These are phyloP conservation scores for Drosophila littoralis DNA, from an alignment of 1,140 invertebrate species.

Conservation along the genomic window DNA sequence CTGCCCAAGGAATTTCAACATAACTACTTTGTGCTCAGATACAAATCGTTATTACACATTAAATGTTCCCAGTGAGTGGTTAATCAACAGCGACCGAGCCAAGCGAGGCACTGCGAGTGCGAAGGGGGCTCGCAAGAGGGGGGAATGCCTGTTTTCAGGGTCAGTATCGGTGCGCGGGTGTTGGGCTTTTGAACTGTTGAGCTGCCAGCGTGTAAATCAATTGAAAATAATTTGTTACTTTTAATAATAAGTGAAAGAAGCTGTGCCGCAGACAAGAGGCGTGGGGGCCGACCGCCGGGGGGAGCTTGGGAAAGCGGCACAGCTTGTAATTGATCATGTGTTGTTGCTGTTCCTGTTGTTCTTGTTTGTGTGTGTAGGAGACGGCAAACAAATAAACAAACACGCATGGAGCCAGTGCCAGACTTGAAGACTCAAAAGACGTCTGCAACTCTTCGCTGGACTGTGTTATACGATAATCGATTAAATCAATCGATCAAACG, in stretches of 20 bases:
- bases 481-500: conserved; percentile 79
- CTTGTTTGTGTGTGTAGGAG: conserved; percentile 16
- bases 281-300: neutral
- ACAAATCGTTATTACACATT: conserved; percentile 85
- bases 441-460: conserved; percentile 35
- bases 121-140: neutral
- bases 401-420: conserved; percentile 28
- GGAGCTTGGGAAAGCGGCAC: conserved; percentile 45
- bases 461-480: conserved; percentile 75
- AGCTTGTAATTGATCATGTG: conserved; percentile 82
- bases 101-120: neutral
- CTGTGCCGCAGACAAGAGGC: conserved; percentile 53
- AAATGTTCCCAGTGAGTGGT: conserved; percentile 84
- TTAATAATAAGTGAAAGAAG: conserved; percentile 84
- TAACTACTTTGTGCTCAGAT: conserved; percentile 82
- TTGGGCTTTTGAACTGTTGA: conserved; percentile 71
- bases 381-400: conserved; percentile 74
- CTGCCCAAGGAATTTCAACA: conserved; percentile 77
- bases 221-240: conserved; percentile 84
- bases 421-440: neutral
- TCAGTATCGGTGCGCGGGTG: conserved; percentile 63
- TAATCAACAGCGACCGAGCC: conserved; percentile 74
- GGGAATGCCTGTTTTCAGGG: conserved; percentile 51
- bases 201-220: conserved; percentile 80
- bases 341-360: conserved; percentile 42